Percentiles rank a stretch among this genome's conserved stretches.
phyloP scores from a whole-genome alignment of 2,888 invertebrate genomes.

The Sepiola atlantica region DNA sequence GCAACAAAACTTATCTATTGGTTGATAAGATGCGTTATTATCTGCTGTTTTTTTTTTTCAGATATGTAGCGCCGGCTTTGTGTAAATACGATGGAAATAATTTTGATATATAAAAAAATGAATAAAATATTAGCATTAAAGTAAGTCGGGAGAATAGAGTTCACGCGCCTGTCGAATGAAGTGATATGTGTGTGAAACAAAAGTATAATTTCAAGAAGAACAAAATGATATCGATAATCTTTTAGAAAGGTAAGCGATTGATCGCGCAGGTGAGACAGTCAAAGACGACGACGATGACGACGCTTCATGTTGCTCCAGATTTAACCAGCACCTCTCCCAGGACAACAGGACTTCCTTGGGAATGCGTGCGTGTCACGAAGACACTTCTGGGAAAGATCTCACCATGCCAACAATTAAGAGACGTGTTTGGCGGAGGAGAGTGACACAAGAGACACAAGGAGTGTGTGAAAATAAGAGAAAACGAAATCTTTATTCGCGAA shows the following conservation, averaged over 20 bases:
- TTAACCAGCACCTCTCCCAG: neutral
- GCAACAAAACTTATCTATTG: no score
- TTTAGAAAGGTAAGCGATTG: neutral
- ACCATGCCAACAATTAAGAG: neutral
- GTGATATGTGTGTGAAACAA: neutral
- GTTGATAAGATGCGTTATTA: no score
- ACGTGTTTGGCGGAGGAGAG: neutral
- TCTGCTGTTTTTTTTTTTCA: no score
- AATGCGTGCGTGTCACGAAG: neutral
- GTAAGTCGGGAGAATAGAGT: neutral
- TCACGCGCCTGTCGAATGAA: neutral
- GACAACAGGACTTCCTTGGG: neutral
- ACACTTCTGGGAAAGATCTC: conserved; percentile 32
- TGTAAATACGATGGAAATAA: neutral
- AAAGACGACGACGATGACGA: no score
- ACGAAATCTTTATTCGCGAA: neutral
- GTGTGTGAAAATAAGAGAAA: neutral
- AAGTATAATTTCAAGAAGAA: neutral
- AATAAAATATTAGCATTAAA: neutral
- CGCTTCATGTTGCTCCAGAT: no score
- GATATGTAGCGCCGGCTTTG: no score
- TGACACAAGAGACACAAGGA: neutral
- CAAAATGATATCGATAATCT: neutral
- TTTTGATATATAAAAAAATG: neutral
- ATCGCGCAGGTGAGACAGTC: neutral